A percentile compares a stretch with the other conserved stretches of the same genome.
Evolutionary conservation across 2,888 invertebrate genomes (phyloP).

Genomic region (Cepaea hortensis): DNA sequence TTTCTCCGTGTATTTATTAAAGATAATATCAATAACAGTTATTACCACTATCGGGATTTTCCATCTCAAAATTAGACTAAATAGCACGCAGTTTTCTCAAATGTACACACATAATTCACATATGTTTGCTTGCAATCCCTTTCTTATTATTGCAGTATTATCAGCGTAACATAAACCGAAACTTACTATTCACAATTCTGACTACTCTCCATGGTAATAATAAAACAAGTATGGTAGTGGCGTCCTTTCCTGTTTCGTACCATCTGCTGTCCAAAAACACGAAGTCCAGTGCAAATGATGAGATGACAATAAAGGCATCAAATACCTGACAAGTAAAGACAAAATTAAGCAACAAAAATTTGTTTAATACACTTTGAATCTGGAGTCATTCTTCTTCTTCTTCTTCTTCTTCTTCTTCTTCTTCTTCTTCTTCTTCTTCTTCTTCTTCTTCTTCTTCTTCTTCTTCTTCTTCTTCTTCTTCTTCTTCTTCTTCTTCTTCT

Average conservation of each 20-base stretch:
- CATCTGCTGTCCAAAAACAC: conserved; percentile 65
- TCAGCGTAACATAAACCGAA: too few relatives aligned
- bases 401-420: not conserved
- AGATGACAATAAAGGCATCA: conserved; percentile 64
- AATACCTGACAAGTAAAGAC: conserved; percentile 57
- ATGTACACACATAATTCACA: too few relatives aligned
- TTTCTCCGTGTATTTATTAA: too few relatives aligned
- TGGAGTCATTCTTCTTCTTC: not conserved
- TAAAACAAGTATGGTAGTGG: conserved; percentile 63
- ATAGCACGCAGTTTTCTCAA: too few relatives aligned
- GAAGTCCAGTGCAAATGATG: conserved; percentile 63
- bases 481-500: not conserved
- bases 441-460: not conserved
- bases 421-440: conserved; percentile 1
- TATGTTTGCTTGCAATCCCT: too few relatives aligned
- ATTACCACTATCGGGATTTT: too few relatives aligned
- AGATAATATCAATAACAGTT: too few relatives aligned
- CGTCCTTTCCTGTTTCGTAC: conserved; percentile 67
- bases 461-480: not conserved
- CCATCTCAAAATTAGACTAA: too few relatives aligned
- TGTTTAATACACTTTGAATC: not conserved
- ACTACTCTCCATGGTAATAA: conserved; percentile 67
- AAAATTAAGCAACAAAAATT: not conserved
- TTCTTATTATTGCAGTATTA: too few relatives aligned
- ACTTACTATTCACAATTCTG: conserved; percentile 67